These are phyloP conservation scores for Porites lutea DNA, from an alignment of 64 coral and sea anemone genomes.

Conservation along the genomic window DNA sequence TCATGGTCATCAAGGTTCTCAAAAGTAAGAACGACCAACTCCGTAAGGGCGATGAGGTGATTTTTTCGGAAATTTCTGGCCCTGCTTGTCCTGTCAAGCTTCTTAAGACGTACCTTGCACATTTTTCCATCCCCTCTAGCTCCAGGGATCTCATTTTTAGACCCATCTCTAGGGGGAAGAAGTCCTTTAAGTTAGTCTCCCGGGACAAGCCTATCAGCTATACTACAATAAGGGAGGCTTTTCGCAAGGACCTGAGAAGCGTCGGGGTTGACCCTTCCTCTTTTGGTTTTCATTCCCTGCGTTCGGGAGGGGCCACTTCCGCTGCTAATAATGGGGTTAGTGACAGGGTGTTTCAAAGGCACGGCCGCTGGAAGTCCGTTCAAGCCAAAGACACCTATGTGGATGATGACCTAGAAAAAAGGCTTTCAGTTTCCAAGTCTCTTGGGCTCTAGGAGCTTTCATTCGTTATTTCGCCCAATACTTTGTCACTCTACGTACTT, in stretches of 20 bases:
- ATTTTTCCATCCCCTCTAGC: too few relatives aligned
- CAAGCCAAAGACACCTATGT: slow-evolving; percentile 38
- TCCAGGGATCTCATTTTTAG: too few relatives aligned
- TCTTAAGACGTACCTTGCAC: too few relatives aligned
- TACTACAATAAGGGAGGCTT: too few relatives aligned
- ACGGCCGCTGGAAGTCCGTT: slow-evolving; percentile 23
- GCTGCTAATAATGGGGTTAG: slow-evolving; percentile 10
- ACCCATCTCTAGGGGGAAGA: too few relatives aligned
- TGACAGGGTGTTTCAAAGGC: slow-evolving; percentile 35
- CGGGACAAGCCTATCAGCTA: too few relatives aligned
- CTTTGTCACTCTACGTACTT: background rate
- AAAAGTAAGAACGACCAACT: slow-evolving; percentile 46
- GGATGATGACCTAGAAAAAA: slow-evolving; percentile 14
- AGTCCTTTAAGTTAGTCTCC: too few relatives aligned
- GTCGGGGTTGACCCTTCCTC: too few relatives aligned
- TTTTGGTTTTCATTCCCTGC: too few relatives aligned
- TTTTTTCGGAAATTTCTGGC: background rate
- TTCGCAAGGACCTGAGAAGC: too few relatives aligned
- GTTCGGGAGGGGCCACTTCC: too few relatives aligned
- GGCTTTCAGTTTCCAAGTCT: background rate
- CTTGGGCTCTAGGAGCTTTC: background rate
- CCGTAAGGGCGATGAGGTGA: slow-evolving; percentile 3
- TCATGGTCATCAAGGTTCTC: slow-evolving; percentile 22
- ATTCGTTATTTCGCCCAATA: background rate
- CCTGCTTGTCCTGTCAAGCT: too few relatives aligned